A percentile compares a stretch with the other conserved stretches of the same genome.
Conservation (phyloP, 2,888 invertebrate species). For the Drosophila histrio region DNA sequence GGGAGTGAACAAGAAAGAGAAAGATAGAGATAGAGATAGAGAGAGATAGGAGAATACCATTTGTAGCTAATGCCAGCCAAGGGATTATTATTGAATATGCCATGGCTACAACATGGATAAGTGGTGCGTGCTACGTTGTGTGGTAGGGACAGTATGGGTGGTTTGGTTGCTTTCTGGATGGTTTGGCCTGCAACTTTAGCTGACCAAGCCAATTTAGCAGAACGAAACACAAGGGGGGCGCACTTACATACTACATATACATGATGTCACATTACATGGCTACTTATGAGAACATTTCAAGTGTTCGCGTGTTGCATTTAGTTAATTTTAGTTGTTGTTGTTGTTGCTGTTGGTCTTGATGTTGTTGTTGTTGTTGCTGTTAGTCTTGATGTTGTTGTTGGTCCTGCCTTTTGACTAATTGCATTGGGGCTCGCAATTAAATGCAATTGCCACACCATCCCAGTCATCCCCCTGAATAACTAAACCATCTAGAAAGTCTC, state of each 20-base stretch:
- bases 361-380: conserved; percentile 12
- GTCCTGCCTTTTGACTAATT: conserved; percentile 62
- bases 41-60: conserved; percentile 10
- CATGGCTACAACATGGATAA: conserved; percentile 24
- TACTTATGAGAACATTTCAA: conserved; percentile 53
- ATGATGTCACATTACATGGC: conserved; percentile 61
- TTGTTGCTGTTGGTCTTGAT: conserved; percentile 15
- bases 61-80: conserved; percentile 44
- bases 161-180: neutral
- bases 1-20: neutral
- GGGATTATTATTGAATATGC: conserved; percentile 57
- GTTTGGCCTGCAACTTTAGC: conserved; percentile 13
- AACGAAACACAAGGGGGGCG: neutral
- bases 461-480: neutral
- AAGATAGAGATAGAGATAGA: neutral
- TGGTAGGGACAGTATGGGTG: neutral
- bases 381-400: conserved; percentile 18
- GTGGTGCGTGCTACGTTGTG: conserved; percentile 23
- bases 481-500: neutral
- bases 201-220: conserved; percentile 46
- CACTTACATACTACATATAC: neutral
- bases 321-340: conserved; percentile 26
- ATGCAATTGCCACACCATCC: conserved; percentile 44
- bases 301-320: conserved; percentile 57
- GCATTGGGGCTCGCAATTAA: conserved; percentile 59